Evolutionary conservation across 1,140 invertebrate species (phyloP).

Genomic region (Arion vulgaris): DNA sequence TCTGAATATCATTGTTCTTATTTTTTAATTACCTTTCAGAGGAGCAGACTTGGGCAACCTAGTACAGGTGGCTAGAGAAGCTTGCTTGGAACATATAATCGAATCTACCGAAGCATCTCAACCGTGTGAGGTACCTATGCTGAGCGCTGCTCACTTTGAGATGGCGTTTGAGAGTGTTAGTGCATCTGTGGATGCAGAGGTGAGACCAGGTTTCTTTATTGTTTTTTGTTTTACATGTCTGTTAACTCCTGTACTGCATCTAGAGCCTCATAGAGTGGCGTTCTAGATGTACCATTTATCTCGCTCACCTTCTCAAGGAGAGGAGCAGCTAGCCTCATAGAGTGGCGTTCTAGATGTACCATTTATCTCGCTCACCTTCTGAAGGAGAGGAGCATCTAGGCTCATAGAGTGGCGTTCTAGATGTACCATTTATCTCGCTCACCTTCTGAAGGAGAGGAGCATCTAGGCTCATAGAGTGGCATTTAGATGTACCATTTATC

Average conservation of each 20-base stretch:
- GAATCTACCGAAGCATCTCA: conserved; percentile 24
- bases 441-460: too few relatives aligned
- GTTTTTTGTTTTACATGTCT: background rate
- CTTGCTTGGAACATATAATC: conserved; percentile 36
- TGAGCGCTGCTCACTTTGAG: conserved; percentile 29
- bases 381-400: too few relatives aligned
- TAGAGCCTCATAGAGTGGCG: background rate
- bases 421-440: too few relatives aligned
- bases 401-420: too few relatives aligned
- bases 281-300: too few relatives aligned
- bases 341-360: too few relatives aligned
- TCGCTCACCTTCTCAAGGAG: too few relatives aligned
- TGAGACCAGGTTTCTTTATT: background rate
- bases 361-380: too few relatives aligned
- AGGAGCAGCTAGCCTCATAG: too few relatives aligned
- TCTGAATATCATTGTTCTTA: too few relatives aligned
- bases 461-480: too few relatives aligned
- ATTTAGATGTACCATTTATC: too few relatives aligned
- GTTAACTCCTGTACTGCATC: background rate
- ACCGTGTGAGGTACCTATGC: background rate
- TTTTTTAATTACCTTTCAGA: conserved; percentile 12
- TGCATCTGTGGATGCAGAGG: conserved; percentile 34
- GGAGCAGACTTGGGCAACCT: conserved; percentile 35
- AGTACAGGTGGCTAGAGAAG: conserved; percentile 35
- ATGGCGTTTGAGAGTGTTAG: conserved; percentile 32